Percentiles rank a stretch among this genome's conserved stretches.
phyloP scores from a whole-genome alignment of 2,797 vertebrate genomes.

The Notoglanidium macrostoma region DNA sequence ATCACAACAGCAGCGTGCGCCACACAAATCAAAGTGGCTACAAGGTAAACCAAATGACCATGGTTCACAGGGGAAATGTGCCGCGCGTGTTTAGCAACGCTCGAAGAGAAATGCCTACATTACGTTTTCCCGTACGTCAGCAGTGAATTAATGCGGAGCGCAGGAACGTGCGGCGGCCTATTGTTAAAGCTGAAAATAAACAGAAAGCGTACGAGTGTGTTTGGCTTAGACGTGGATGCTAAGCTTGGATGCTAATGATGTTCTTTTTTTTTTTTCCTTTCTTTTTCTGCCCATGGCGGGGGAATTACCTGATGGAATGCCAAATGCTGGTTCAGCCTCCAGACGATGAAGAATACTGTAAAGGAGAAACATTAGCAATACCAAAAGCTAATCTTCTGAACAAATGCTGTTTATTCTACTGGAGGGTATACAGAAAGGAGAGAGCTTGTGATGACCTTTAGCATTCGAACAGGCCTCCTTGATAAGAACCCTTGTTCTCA shows the following conservation, averaged over 20 bases:
- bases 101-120: neutral
- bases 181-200: constrained; percentile 9
- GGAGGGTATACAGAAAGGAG: constrained; percentile 19
- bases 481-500: neutral
- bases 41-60: constrained; percentile 35
- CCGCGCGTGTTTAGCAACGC: neutral
- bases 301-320: constrained; percentile 10
- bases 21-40: constrained; percentile 32
- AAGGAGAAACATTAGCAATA: constrained; percentile 52
- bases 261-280: neutral
- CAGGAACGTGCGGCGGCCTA: neutral
- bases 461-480: neutral
- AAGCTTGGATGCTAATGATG: constrained; percentile 2
- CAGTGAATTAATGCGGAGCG: neutral
- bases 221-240: neutral
- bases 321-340: neutral
- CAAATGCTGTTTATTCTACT: constrained; percentile 37
- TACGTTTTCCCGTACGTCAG: neutral
- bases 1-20: neutral
- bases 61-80: neutral
- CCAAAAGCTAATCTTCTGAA: constrained; percentile 54
- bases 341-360: constrained; percentile 16
- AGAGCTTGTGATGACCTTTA: neutral
- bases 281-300: neutral
- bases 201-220: neutral